These are phyloP conservation scores for Coilia nasus DNA, from an alignment of 2,797 vertebrate species.

Conservation along the genomic window DNA sequence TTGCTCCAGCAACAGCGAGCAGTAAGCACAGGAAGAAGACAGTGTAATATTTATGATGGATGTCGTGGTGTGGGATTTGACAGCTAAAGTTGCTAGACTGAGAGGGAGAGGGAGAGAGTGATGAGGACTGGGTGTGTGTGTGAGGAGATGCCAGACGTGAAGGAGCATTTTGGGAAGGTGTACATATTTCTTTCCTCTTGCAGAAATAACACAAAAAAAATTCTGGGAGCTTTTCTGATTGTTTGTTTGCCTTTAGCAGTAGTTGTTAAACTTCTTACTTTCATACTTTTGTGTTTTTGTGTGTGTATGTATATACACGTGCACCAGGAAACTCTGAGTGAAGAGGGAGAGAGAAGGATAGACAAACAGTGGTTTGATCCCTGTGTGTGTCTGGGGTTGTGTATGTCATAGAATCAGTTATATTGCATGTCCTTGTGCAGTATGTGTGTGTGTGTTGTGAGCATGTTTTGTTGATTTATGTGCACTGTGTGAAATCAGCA, in stretches of 20 bases:
- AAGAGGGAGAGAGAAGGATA: too few species aligned
- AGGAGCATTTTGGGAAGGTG: not conserved
- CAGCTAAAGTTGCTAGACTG: constrained; percentile 31
- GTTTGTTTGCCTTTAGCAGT: not conserved
- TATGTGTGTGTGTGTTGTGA: not conserved
- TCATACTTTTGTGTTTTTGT: constrained; percentile 8
- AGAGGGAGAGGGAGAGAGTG: constrained; percentile 28
- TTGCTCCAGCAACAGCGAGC: constrained; percentile 68
- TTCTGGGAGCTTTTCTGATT: not conserved
- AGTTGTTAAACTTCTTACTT: not conserved
- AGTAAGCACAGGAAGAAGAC: constrained; percentile 21
- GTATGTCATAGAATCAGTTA: not conserved
- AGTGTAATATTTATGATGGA: constrained; percentile 26
- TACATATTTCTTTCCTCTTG: not conserved
- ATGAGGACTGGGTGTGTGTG: not conserved
- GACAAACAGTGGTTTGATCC: not conserved
- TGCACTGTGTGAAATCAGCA: not conserved
- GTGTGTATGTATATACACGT: constrained; percentile 72
- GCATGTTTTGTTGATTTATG: not conserved
- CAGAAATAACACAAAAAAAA: not conserved
- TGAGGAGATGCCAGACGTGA: constrained; percentile 49
- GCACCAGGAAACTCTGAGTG: constrained; percentile 63
- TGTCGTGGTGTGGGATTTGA: not conserved
- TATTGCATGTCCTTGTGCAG: not conserved
- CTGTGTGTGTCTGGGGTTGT: constrained; percentile 19